phyloP scores from a whole-genome alignment of 1,140 invertebrate genomes.

The Holcopasites calliopsidis region DNA sequence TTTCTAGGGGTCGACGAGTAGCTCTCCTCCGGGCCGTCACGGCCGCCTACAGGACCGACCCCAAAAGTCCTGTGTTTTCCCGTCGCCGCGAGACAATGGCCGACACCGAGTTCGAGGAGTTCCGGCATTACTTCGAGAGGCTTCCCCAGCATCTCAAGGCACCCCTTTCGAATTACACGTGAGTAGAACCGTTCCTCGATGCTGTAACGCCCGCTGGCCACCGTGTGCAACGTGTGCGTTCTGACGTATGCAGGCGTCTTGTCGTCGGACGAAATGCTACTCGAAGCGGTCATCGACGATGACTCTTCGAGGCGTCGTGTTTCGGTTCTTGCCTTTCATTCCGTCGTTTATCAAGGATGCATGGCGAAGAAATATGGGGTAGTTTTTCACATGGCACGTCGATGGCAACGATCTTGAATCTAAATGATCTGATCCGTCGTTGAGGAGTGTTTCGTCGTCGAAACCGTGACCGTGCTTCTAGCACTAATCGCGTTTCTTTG shows the following conservation, averaged over 20 bases:
- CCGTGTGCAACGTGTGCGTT: not conserved
- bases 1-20: slow-evolving; percentile 52
- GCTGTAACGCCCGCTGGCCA: not conserved
- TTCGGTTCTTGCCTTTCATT: not conserved
- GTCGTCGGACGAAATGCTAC: too few relatives aligned
- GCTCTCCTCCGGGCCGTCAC: slow-evolving; percentile 53
- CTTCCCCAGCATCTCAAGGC: slow-evolving; percentile 88
- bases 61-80: slow-evolving; percentile 20
- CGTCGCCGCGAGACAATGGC: slow-evolving; percentile 83
- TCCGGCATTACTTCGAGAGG: slow-evolving; percentile 91
- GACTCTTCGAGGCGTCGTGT: not conserved
- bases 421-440: not conserved
- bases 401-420: not conserved
- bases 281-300: not conserved
- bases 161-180: slow-evolving; percentile 85
- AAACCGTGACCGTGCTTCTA: not conserved
- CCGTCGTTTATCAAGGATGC: too few relatives aligned
- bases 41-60: slow-evolving; percentile 61
- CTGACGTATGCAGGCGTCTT: not conserved
- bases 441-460: not conserved
- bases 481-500: too few relatives aligned
- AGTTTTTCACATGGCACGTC: not conserved
- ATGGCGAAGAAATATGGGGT: too few relatives aligned
- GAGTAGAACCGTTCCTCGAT: slow-evolving; percentile 71
- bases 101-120: slow-evolving; percentile 95